Percentiles rank a stretch among this genome's conserved stretches.
These are phyloP conservation scores for Drosophila jambulina DNA, from an alignment of 1,140 invertebrate genomes.

Conservation along the genomic window DNA sequence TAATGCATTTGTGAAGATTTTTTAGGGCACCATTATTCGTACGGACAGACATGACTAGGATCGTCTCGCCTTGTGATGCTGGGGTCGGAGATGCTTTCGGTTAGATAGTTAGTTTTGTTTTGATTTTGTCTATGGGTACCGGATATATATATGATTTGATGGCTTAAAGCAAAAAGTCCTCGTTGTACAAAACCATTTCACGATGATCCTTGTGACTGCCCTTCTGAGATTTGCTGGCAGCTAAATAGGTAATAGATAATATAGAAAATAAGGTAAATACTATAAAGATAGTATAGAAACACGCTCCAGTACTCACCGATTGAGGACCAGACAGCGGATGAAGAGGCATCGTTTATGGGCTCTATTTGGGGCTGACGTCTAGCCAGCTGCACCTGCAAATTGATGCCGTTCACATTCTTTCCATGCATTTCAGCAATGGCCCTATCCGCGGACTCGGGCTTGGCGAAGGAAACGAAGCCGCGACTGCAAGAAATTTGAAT, in stretches of 20 bases:
- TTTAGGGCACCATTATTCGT: too few species aligned
- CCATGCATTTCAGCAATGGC: slow-evolving; percentile 96
- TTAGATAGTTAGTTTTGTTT: too few species aligned
- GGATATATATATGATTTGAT: background rate
- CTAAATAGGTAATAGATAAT: slow-evolving; percentile 71
- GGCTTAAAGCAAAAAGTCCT: slow-evolving; percentile 80
- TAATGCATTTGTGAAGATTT: background rate
- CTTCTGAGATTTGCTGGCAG: slow-evolving; percentile 93
- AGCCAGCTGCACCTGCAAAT: slow-evolving; percentile 92
- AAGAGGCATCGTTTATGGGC: slow-evolving; percentile 91
- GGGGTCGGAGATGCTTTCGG: background rate
- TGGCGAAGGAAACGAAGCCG: slow-evolving; percentile 97
- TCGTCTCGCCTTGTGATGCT: background rate
- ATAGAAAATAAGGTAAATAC: slow-evolving; percentile 3
- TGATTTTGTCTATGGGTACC: background rate
- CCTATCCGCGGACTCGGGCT: slow-evolving; percentile 93
- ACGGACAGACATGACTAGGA: background rate
- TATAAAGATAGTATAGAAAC: background rate
- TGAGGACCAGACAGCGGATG: slow-evolving; percentile 92
- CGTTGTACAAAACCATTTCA: slow-evolving; percentile 90
- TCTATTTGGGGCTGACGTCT: slow-evolving; percentile 93
- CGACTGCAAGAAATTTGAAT: slow-evolving; percentile 85
- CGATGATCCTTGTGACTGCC: slow-evolving; percentile 91
- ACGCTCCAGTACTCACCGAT: slow-evolving; percentile 86
- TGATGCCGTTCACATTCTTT: slow-evolving; percentile 91